Percentiles rank a stretch among this genome's conserved stretches.
These are phyloP conservation scores for Macroglossus sobrinus DNA, from an alignment of 2,113 vertebrate species.

Conservation along the genomic window DNA sequence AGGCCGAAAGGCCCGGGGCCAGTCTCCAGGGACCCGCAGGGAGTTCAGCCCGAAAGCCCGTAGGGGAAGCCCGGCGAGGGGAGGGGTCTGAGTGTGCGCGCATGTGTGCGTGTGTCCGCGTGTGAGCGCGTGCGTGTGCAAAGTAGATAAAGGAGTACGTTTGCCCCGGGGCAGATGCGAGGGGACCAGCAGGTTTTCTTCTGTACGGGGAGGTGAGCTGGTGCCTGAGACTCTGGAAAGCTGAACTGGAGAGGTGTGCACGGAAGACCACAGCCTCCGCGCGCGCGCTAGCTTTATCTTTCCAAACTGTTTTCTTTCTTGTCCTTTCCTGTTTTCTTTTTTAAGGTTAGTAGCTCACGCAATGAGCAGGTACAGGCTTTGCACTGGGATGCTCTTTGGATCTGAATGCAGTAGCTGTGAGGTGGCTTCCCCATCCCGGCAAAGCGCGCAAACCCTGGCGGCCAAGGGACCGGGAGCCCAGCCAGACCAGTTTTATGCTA, in stretches of 20 bases:
- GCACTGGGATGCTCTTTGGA: neutral
- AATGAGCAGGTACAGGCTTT: constrained; percentile 53
- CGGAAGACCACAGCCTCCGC: neutral
- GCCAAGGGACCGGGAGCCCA: neutral
- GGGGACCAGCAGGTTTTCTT: neutral
- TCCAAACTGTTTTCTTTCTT: neutral
- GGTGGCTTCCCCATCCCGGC: neutral
- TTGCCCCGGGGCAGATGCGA: constrained; percentile 24
- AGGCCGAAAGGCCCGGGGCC: constrained; percentile 12
- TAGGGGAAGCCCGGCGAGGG: neutral
- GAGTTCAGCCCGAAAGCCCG: neutral
- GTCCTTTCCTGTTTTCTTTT: neutral
- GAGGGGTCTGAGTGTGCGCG: constrained; percentile 51
- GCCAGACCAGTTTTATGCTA: constrained; percentile 55
- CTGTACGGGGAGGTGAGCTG: neutral
- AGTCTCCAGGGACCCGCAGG: neutral
- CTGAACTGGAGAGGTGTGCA: neutral
- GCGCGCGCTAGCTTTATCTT: too few species aligned
- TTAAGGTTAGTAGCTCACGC: constrained; percentile 14
- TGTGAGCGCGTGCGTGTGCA: constrained; percentile 35
- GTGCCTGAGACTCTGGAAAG: neutral
- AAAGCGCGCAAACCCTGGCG: neutral
- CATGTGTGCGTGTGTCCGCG: constrained; percentile 10
- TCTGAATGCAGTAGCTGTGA: neutral
- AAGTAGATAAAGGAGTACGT: neutral